Percentiles rank a stretch among this genome's conserved stretches.
Conservation (phyloP, 2,113 vertebrate species). For the Macrotus californicus region DNA sequence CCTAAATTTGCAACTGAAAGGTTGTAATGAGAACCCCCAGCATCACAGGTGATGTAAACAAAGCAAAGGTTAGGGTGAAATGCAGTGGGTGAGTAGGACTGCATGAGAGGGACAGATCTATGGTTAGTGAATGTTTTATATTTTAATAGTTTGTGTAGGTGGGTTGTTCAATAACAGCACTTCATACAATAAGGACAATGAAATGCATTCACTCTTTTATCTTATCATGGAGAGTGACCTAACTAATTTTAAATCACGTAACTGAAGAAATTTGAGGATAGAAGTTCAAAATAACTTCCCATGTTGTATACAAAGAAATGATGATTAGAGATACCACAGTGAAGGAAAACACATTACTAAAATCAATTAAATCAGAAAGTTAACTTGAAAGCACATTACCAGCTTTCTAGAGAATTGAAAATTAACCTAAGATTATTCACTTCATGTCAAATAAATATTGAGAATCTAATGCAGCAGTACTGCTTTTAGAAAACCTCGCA, state of each 20-base stretch:
- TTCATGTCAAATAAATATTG: constrained; percentile 54
- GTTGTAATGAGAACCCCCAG: not conserved
- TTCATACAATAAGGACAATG: constrained; percentile 40
- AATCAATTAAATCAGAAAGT: constrained; percentile 45
- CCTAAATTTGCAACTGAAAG: constrained; percentile 25
- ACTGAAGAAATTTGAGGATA: constrained; percentile 42
- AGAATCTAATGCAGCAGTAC: constrained; percentile 50
- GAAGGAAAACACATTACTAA: constrained; percentile 39
- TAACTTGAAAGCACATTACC: constrained; percentile 33
- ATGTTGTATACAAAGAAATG: constrained; percentile 15
- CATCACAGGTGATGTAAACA: not conserved
- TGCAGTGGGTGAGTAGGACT: not conserved
- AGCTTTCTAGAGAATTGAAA: constrained; percentile 15
- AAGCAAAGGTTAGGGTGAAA: not conserved
- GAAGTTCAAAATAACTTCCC: not conserved
- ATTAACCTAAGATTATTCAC: constrained; percentile 14
- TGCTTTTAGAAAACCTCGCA: constrained; percentile 9
- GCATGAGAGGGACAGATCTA: not conserved
- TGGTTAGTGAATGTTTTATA: not conserved
- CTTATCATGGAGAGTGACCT: constrained; percentile 34
- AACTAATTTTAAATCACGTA: constrained; percentile 38
- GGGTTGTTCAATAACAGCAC: constrained; percentile 46
- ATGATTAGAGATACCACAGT: not conserved
- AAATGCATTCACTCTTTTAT: constrained; percentile 49
- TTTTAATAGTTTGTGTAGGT: constrained; percentile 22